Conservation (phyloP, 2,113 vertebrate genomes). For the Ursus arctos region DNA sequence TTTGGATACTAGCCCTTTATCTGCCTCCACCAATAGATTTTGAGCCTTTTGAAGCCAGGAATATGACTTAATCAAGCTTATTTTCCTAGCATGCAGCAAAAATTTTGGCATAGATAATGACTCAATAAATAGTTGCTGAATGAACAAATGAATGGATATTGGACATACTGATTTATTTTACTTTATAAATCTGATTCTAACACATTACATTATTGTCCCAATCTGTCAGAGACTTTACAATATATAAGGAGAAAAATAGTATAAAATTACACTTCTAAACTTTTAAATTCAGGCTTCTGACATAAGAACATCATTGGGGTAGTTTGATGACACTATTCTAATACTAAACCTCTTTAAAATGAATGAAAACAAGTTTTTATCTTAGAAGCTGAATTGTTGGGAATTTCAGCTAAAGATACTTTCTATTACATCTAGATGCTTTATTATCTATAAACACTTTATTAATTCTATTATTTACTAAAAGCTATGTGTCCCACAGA, state of each 20-base stretch:
- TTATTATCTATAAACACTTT: background rate
- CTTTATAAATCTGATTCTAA: background rate
- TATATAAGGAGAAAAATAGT: slow-evolving; percentile 13
- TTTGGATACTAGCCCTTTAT: too few relatives aligned
- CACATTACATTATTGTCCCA: background rate
- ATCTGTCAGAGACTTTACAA: background rate
- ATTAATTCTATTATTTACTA: background rate
- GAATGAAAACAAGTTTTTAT: slow-evolving; percentile 56
- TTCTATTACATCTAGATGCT: background rate
- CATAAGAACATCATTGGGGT: background rate
- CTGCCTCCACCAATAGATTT: background rate
- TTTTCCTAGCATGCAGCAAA: background rate
- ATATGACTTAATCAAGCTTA: background rate
- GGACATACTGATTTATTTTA: slow-evolving; percentile 31
- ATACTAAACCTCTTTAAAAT: slow-evolving; percentile 31
- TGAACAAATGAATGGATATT: background rate
- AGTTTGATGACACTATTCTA: background rate
- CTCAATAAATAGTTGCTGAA: background rate
- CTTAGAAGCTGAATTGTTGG: slow-evolving; percentile 8
- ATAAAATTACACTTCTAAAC: background rate
- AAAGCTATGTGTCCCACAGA: background rate
- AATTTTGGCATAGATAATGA: background rate
- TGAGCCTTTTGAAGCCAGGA: background rate
- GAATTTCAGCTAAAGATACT: slow-evolving; percentile 20
- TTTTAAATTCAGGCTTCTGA: slow-evolving; percentile 1